Conservation (phyloP, 2,888 invertebrate genomes). For the Dione juno region DNA sequence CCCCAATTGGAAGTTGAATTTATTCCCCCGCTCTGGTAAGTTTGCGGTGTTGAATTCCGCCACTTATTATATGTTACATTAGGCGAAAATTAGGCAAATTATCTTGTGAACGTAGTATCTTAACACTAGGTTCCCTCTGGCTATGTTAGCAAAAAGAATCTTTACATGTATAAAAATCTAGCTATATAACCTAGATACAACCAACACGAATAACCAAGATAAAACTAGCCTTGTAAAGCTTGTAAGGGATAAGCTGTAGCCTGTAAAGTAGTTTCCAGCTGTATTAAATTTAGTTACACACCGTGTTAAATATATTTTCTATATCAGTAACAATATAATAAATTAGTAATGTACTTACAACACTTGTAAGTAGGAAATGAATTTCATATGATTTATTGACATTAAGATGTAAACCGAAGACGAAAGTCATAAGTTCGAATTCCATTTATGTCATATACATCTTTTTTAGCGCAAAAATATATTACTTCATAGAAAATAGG, state of each 20-base stretch:
- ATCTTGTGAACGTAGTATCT: not conserved
- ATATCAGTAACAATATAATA: constrained; percentile 6
- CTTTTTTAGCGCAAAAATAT: too few relatives aligned
- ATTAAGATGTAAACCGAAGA: not conserved
- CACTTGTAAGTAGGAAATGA: not conserved
- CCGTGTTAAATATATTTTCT: constrained; percentile 4
- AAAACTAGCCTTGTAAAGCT: not conserved
- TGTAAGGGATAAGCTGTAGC: not conserved
- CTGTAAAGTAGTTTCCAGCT: constrained; percentile 9
- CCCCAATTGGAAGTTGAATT: too few relatives aligned
- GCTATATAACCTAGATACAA: too few relatives aligned
- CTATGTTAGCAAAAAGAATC: too few relatives aligned
- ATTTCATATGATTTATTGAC: not conserved
- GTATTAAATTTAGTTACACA: not conserved
- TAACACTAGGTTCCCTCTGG: not conserved
- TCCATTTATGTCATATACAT: not conserved
- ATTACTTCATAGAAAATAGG: too few relatives aligned
- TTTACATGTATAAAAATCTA: too few relatives aligned
- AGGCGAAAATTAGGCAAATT: too few relatives aligned
- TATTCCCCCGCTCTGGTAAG: too few relatives aligned
- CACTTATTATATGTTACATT: too few relatives aligned
- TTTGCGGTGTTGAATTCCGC: too few relatives aligned
- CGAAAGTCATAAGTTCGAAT: not conserved
- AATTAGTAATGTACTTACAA: not conserved
- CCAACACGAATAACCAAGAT: not conserved